Conservation (phyloP, 2,888 invertebrate genomes). For the Cataglyphis livida region DNA sequence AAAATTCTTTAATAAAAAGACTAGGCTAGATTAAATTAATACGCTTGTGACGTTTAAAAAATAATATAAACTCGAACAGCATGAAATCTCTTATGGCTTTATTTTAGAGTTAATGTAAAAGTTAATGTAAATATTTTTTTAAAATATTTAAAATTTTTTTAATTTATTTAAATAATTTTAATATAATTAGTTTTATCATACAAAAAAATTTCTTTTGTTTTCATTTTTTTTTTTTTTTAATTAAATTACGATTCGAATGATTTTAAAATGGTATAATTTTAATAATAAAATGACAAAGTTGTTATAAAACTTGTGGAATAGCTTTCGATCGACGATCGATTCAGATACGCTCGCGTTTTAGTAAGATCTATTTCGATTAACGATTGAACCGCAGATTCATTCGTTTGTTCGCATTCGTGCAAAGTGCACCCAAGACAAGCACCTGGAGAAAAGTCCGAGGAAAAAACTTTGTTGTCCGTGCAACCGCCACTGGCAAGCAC, state of each 20-base stretch:
- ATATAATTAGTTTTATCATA: too few species aligned
- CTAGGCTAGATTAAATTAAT: not conserved
- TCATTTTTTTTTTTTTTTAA: not conserved
- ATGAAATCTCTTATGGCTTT: not conserved
- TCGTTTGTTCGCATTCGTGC: not conserved
- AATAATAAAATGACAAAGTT: not conserved
- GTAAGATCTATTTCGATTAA: not conserved
- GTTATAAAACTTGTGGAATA: not conserved
- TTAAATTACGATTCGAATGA: not conserved
- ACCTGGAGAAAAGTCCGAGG: not conserved
- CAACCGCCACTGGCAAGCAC: not conserved
- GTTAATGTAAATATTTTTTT: not conserved
- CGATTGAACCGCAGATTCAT: not conserved
- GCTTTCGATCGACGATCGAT: not conserved
- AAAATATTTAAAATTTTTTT: not conserved
- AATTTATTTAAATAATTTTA: not conserved
- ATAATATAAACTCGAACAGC: not conserved
- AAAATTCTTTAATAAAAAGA: not conserved
- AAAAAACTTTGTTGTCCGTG: constrained; percentile 31
- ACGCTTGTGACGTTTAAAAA: not conserved
- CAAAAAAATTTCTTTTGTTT: not conserved
- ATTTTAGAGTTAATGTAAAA: not conserved
- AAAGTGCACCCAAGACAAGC: not conserved
- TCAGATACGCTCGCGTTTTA: not conserved
- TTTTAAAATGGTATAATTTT: not conserved